These are phyloP conservation scores for Panurus biarmicus DNA, from an alignment of 2,113 vertebrate species.

Conservation along the genomic window DNA sequence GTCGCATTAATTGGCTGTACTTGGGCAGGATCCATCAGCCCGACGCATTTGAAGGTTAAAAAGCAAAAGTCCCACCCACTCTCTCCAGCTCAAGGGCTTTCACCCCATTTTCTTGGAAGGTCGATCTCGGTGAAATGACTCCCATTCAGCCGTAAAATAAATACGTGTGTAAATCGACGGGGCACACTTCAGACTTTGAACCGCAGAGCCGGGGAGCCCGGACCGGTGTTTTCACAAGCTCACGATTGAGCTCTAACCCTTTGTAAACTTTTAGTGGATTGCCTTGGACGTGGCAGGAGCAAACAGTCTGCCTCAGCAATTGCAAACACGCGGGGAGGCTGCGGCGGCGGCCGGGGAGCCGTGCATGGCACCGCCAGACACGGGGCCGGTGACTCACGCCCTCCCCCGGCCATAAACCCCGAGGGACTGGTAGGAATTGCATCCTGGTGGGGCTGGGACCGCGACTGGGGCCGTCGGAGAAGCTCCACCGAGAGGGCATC, in stretches of 20 bases:
- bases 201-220: not conserved
- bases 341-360: not conserved
- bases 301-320: conserved; percentile 53
- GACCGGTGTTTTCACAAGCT: conserved; percentile 44
- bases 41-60: not conserved
- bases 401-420: conserved; percentile 35
- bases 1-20: rapidly evolving
- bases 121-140: not conserved
- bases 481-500: not conserved
- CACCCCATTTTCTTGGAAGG: not conserved
- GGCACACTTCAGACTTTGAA: conserved; percentile 63
- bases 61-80: not conserved
- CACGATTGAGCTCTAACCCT: conserved; percentile 37
- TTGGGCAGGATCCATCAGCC: not conserved
- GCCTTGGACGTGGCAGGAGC: conserved; percentile 35
- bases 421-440: not conserved
- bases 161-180: not conserved
- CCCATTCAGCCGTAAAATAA: not conserved
- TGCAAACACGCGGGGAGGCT: not conserved
- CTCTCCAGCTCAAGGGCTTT: not conserved
- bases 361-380: conserved; percentile 53
- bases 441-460: not conserved
- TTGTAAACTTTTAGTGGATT: conserved; percentile 49
- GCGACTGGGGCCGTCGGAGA: not conserved
- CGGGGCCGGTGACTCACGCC: conserved; percentile 14